Conservation (phyloP, 2,113 vertebrate species). For the Rynchops niger region DNA sequence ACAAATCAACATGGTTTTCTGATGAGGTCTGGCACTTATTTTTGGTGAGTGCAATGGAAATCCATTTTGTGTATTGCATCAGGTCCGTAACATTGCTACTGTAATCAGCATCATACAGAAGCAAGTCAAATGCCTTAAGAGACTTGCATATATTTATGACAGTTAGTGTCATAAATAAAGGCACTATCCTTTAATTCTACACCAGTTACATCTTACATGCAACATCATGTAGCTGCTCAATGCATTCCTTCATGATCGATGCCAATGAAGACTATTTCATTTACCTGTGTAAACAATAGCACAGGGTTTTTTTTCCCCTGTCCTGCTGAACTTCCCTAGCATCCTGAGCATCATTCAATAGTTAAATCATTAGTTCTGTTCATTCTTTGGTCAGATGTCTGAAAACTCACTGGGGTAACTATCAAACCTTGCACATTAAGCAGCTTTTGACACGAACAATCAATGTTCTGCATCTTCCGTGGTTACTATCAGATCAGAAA, state of each 20-base stretch:
- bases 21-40: background rate
- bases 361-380: background rate
- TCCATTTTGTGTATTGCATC: background rate
- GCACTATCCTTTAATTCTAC: background rate
- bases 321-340: background rate
- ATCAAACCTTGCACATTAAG: background rate
- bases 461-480: background rate
- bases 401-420: background rate
- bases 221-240: background rate
- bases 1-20: background rate
- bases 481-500: background rate
- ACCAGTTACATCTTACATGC: background rate
- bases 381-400: background rate
- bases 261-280: background rate
- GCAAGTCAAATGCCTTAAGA: background rate
- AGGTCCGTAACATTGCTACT: background rate
- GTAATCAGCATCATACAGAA: background rate
- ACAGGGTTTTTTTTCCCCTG: background rate
- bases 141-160: background rate
- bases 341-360: background rate
- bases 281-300: background rate
- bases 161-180: background rate
- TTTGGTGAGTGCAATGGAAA: background rate
- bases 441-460: background rate
- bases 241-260: background rate